Conservation (phyloP, 2,888 invertebrate genomes). For the Drosophila pseudotalamancana region DNA sequence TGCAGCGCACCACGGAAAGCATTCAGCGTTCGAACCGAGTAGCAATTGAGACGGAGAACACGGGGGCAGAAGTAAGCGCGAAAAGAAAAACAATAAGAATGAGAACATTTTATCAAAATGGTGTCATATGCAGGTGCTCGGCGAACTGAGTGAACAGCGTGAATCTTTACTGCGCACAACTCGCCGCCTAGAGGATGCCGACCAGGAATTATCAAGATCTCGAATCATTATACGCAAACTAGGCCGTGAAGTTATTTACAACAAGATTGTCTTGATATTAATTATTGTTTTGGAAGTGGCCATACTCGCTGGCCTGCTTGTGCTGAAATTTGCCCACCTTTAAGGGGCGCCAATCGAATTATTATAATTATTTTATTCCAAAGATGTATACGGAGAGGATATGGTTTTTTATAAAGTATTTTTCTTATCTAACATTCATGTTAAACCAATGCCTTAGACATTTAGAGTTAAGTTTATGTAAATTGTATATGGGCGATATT, state of each 20-base stretch:
- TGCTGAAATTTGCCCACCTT: slow-evolving; percentile 86
- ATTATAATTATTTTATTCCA: slow-evolving; percentile 76
- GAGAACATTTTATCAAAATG: not conserved
- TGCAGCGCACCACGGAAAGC: slow-evolving; percentile 86
- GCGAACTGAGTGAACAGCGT: slow-evolving; percentile 90
- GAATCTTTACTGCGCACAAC: slow-evolving; percentile 89
- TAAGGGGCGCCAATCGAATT: slow-evolving; percentile 7
- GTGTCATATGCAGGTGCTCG: slow-evolving; percentile 85
- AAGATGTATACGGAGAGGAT: slow-evolving; percentile 36
- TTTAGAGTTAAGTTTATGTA: slow-evolving; percentile 38
- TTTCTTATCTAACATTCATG: slow-evolving; percentile 47
- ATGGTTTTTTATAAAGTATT: slow-evolving; percentile 45
- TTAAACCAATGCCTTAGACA: slow-evolving; percentile 56
- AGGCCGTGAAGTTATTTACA: slow-evolving; percentile 89
- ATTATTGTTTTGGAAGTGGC: slow-evolving; percentile 90
- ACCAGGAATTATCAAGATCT: slow-evolving; percentile 88
- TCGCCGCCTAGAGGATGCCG: slow-evolving; percentile 89
- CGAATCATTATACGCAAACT: slow-evolving; percentile 88
- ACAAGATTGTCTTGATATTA: slow-evolving; percentile 89
- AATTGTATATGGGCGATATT: slow-evolving; percentile 44
- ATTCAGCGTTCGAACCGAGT: slow-evolving; percentile 89
- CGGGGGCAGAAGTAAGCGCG: slow-evolving; percentile 87
- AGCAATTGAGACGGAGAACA: slow-evolving; percentile 91
- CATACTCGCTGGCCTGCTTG: slow-evolving; percentile 87
- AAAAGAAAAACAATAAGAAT: not conserved